Base-by-base conservation (phyloP, 2,888 invertebrate genomes). In the Aporophyla lueneburgensis region DNA sequence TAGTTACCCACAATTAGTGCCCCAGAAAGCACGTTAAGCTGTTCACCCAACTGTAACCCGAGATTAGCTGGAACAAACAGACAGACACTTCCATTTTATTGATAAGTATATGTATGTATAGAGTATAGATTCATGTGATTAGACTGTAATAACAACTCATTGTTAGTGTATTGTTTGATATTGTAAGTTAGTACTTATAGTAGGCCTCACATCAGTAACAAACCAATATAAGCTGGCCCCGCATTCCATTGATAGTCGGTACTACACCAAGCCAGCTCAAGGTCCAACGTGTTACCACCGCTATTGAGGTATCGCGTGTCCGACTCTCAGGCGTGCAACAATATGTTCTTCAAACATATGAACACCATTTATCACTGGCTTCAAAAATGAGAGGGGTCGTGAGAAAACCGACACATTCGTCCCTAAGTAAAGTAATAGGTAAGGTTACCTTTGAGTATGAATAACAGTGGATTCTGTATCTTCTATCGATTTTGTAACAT, bases 291-390 rank as follows among this genome's bases (percentile, higher is more conserved):
- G 5, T 21, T 66, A 27, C 5, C 14, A 21, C 14, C 16, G 21
- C 16, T 59, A 59, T 43, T 69, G 71, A 71, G 56, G 14, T 46
- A 69, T 69, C 43, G 27, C n/a, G 54, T 24, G 62, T n/a, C 5
- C 27, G 16, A 62, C 16, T 72, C 62, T 53, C 16, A 24, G 16
- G 43, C 58, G 27, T 43, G 21, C 51, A 63, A 51, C 72, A 43
- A 43, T 46, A 69, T 61, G n/a, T 69, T 83, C 56, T 69, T 69
- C 65, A 83, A 72, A 78, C 56, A 66, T 71, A 69, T 61, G 59
- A 72, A 61, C 69, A 69, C 46, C 69, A 83, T 81, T 73, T 54
- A 78, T 81, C 84, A 73, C 69, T 72, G 72, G 69, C 66, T 62
- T 72, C 61, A 77, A 69, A 80, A 72, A 83, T 43, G 56, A 83